Evolutionary conservation across 2,888 invertebrate species (phyloP), one percentile per base, ranked within the genome.

Genomic region (Uropetala carovei): DNA sequence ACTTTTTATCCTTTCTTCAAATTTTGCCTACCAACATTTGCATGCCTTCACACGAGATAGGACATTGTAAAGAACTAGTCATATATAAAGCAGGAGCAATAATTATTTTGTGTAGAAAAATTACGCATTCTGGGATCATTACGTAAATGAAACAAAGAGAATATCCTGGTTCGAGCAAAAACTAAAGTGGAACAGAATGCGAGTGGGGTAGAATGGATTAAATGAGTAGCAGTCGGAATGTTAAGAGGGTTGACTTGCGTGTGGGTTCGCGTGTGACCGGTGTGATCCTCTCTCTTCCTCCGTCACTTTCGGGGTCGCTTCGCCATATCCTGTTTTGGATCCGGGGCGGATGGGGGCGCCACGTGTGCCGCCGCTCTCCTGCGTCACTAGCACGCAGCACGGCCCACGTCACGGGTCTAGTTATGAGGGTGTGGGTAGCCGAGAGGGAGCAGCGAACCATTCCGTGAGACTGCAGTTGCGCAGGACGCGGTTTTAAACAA

Each of bases 401-500:
- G 83, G 56, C 83, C n/a, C 56, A 18, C 89, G 89, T 89, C 89
- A 89, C 89, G 22, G 60, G 27, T 16, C 59, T 43, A 43, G 43
- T 43, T 43, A 43, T 43, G 43, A 43, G 43, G 43, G 43, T 43
- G 43, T 43, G 43, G 43, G 43, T 1, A 43, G 27, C 27, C 86
- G 58, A 13, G 59, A 86, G 59, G 59, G 27, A 86, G 59, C 7
- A 57, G 59, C 64, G 30, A 56, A 30, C 43, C 11, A 3, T 3
- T 60, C 30, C 86, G 86, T 86, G 86, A 60, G 86, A 86, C 30
- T 64, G 30, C 56, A 30, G 64, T 68, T 64, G 89, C 89, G 64
- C 89, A 58, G 64, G 89, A 89, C 43, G 89, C 60, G 89, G 68
- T 43, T 89, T 89, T 64, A 43, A 64, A 27, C 30, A 89, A 89